Percentiles rank a stretch among this genome's conserved stretches.
These are phyloP conservation scores for Platorchestia sp. DNA, from an alignment of 1,140 invertebrate species.

Conservation along the genomic window DNA sequence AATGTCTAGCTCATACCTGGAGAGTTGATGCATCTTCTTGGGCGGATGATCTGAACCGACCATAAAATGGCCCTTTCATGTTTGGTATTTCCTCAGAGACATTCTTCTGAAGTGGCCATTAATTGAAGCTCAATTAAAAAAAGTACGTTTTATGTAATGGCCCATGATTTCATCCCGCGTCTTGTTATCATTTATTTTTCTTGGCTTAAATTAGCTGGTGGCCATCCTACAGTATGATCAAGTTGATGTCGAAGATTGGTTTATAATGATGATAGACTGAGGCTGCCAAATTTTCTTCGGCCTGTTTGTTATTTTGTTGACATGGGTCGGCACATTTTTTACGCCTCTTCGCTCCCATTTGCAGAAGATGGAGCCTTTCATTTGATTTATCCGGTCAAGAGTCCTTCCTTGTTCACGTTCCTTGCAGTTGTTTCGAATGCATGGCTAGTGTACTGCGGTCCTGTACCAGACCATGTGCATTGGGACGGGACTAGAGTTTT, in stretches of 20 bases:
- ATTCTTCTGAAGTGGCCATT: neutral
- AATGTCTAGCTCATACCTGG: neutral
- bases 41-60: neutral
- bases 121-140: neutral
- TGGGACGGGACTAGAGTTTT: neutral
- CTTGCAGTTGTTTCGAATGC: neutral
- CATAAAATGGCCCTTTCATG: neutral
- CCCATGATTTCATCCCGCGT: neutral
- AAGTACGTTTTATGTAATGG: neutral
- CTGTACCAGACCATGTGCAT: neutral
- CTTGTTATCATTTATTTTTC: constrained; percentile 16
- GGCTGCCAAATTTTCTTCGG: neutral
- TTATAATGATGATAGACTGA: constrained; percentile 42
- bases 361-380: neutral
- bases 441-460: neutral
- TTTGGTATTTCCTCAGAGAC: constrained; percentile 30
- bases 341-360: neutral
- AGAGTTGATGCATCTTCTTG: neutral
- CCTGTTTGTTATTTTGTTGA: neutral
- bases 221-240: neutral
- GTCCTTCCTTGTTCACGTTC: neutral
- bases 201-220: neutral
- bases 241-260: constrained; percentile 35
- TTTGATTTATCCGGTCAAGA: neutral
- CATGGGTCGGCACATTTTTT: neutral